A percentile compares a stretch with the other conserved stretches of the same genome.
phyloP scores from a whole-genome alignment of 2,113 vertebrate species.

The Brienomyrus brachyistius region DNA sequence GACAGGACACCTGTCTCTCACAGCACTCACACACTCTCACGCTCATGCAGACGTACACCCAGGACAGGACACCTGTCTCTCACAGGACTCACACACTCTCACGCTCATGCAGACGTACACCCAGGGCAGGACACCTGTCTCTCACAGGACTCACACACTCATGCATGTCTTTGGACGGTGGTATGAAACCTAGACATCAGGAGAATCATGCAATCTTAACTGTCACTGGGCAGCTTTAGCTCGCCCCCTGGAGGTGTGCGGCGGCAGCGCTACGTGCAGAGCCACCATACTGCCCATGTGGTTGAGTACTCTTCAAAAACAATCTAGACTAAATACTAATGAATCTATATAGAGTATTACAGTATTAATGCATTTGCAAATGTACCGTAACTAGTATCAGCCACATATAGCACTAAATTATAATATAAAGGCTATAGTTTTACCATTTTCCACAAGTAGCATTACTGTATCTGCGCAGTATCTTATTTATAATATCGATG shows the following conservation, averaged over 20 bases:
- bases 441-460: background rate
- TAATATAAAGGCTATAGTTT: background rate
- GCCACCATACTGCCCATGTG: background rate
- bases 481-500: background rate
- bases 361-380: background rate
- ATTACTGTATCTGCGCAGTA: background rate
- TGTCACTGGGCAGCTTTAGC: background rate
- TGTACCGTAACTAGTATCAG: background rate
- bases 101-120: no score
- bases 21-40: no score
- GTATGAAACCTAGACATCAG: no score
- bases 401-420: background rate
- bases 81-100: no score
- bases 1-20: no score
- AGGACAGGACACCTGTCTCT: no score
- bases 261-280: background rate
- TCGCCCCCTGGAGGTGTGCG: background rate
- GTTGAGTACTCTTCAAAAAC: background rate
- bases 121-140: no score
- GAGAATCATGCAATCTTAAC: background rate
- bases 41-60: no score
- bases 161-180: background rate
- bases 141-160: no score
- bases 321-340: background rate
- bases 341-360: background rate